phyloP scores from a whole-genome alignment of 1,140 invertebrate genomes.

The Plodia interpunctella region DNA sequence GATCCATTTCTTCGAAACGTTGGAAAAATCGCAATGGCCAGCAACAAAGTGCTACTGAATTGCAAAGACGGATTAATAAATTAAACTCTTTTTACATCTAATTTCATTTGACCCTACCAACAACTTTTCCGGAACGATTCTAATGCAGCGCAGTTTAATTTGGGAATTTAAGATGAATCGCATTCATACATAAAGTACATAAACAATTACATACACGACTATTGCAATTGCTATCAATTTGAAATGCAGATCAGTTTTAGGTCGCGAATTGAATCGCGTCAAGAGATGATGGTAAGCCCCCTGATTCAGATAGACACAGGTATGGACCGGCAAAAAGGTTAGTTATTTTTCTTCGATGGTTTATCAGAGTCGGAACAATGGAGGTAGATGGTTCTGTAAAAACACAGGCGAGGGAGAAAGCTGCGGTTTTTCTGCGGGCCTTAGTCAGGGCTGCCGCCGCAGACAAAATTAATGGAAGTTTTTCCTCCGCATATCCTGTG shows the following conservation, averaged over 20 bases:
- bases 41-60: constrained; percentile 4
- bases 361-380: not conserved
- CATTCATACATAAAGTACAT: too few species aligned
- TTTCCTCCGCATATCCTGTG: not conserved
- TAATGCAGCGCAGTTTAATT: not conserved
- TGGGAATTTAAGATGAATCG: too few species aligned
- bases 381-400: not conserved
- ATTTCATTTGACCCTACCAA: too few species aligned
- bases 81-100: constrained; percentile 3
- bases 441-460: not conserved
- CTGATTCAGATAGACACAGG: not conserved
- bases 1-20: not conserved
- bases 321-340: not conserved
- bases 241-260: too few species aligned
- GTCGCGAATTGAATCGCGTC: too few species aligned
- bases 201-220: too few species aligned
- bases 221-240: too few species aligned
- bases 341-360: not conserved
- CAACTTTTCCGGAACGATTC: too few species aligned
- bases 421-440: not conserved
- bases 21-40: not conserved
- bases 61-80: constrained; percentile 5
- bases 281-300: too few species aligned
- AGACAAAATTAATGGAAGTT: constrained; percentile 4
- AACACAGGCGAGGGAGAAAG: not conserved